These are phyloP conservation scores for Spilosoma lubricipeda DNA, from an alignment of 2,888 invertebrate genomes.

Conservation along the genomic window DNA sequence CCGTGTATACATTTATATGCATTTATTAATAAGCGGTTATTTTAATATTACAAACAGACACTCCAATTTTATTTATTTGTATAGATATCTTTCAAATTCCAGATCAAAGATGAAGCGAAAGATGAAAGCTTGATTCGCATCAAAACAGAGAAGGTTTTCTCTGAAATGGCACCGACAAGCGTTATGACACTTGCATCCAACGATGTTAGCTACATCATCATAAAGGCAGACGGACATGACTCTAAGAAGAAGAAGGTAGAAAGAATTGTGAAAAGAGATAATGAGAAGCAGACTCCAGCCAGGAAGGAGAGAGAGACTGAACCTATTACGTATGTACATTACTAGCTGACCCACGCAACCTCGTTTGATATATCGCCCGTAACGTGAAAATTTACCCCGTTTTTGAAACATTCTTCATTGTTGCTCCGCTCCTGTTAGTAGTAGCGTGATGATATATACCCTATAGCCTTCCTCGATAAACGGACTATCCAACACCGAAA, in stretches of 20 bases:
- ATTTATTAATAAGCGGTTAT: too few relatives aligned
- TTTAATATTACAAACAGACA: too few relatives aligned
- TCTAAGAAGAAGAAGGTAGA: slow-evolving; percentile 33
- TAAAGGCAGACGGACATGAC: slow-evolving; percentile 56
- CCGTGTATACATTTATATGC: too few relatives aligned
- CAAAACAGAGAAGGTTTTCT: slow-evolving; percentile 58
- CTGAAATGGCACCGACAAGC: slow-evolving; percentile 61
- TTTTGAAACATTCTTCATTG: too few relatives aligned
- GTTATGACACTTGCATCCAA: slow-evolving; percentile 64
- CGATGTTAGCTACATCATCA: slow-evolving; percentile 80
- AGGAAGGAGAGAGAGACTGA: slow-evolving; percentile 51
- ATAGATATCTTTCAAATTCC: neutral
- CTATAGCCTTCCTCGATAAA: too few relatives aligned
- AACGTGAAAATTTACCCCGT: too few relatives aligned
- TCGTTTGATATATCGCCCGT: too few relatives aligned
- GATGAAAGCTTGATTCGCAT: slow-evolving; percentile 36
- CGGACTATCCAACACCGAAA: too few relatives aligned
- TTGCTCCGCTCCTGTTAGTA: too few relatives aligned
- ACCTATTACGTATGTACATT: slow-evolving; percentile 65
- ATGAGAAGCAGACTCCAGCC: slow-evolving; percentile 23
- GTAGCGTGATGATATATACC: too few relatives aligned
- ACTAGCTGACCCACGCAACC: too few relatives aligned
- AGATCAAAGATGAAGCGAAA: slow-evolving; percentile 9
- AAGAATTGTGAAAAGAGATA: slow-evolving; percentile 39
- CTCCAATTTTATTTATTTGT: too few relatives aligned